Evolutionary conservation across 2,888 invertebrate genomes (phyloP), one percentile per base, ranked within the genome.

Genomic region (Candidula unifasciata): DNA sequence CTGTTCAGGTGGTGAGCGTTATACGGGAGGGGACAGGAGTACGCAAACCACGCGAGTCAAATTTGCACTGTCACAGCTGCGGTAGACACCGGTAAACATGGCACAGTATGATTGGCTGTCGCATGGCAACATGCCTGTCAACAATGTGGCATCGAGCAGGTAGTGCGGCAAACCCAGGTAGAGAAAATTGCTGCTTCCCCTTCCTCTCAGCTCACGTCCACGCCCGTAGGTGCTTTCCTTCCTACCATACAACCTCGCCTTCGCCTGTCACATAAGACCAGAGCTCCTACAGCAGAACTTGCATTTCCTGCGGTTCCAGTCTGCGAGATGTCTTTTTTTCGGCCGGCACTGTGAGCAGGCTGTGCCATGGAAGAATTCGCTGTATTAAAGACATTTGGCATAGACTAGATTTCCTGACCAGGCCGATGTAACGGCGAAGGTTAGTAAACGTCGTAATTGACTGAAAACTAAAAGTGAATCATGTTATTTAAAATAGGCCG

Each of bases 101-200:
- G 88, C 90, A 89, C 24, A n/a, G 37, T 85, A 83, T 88, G 87
- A 91, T 91, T 91, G 91, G 91, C 87, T 87, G 88, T 88, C 88
- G 87, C 88, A 84, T 87, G 87, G 90, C 89, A 86, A 89, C 90
- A 69, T 82, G 73, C 68, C 81, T 87, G 88, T 89, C 89, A 91
- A 90, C 90, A 90, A 84, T 80, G 80, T 84, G 80, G 84, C 76
- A 80, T 68, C 54, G 80, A 54, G 84, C 84, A 79, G 80, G 79
- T 84, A 71, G 83, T 57, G 64, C 73, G 80, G 44, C 69, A 79
- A 69, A 35, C 79, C 33, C 84, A 79, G 79, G 84, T 79, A 80
- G 73, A 64, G 80, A 73, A 80, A 80, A 27, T 30, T 10, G 10
- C 8, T 18, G 0, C n/a, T 27, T 10, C 69, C 74, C 21, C 52